A percentile compares a stretch with the other conserved stretches of the same genome.
phyloP scores from a whole-genome alignment of 1,140 invertebrate species.

The Drosophila athabasca region DNA sequence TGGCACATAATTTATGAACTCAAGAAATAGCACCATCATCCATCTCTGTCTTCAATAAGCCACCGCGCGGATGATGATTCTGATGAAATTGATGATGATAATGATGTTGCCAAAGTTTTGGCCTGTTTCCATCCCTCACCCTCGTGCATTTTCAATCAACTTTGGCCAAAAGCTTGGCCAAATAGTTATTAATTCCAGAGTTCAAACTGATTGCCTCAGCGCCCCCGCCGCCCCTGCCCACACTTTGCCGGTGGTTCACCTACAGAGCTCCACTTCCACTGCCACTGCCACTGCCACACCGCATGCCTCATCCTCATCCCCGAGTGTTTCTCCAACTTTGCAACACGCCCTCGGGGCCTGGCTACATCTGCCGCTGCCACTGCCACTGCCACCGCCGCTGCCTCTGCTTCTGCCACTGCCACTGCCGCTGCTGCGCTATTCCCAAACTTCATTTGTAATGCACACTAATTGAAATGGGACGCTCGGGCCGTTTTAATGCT shows the following conservation, averaged over 20 bases:
- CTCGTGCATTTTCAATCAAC: conserved; percentile 45
- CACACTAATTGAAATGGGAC: conserved; percentile 81
- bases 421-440: conserved; percentile 55
- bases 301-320: background rate
- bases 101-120: too few species aligned
- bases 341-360: conserved; percentile 4
- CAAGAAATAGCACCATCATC: too few species aligned
- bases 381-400: background rate
- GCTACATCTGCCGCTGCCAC: too few species aligned
- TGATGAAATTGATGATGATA: too few species aligned
- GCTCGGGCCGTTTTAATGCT: conserved; percentile 75
- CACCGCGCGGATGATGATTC: too few species aligned
- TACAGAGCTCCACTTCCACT: background rate
- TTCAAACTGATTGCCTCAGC: conserved; percentile 51
- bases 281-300: too few species aligned
- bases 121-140: too few species aligned
- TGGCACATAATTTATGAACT: too few species aligned
- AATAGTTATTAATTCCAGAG: conserved; percentile 57
- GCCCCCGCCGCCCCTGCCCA: background rate
- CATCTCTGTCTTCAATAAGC: too few species aligned
- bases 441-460: conserved; percentile 82
- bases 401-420: background rate
- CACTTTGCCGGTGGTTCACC: background rate
- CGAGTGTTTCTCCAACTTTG: background rate
- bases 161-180: conserved; percentile 52